phyloP scores from a whole-genome alignment of 2,888 invertebrate species.

The Vanessa cardui region DNA sequence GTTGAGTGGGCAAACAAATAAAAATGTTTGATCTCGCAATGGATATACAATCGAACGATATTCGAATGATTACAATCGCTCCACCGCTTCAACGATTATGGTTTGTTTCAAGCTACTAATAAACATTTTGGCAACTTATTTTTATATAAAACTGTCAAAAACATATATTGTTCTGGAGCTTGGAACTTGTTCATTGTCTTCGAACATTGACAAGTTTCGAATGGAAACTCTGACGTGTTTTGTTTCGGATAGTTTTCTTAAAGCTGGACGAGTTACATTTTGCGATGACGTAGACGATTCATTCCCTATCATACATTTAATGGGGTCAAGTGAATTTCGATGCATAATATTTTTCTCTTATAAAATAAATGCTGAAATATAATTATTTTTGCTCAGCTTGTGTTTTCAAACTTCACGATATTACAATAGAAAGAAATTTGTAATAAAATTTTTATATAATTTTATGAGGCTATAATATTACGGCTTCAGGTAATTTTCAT shows the following conservation, averaged over 20 bases:
- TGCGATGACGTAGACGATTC: constrained; percentile 38
- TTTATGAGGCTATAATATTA: constrained; percentile 22
- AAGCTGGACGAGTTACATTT: constrained; percentile 37
- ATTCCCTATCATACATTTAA: constrained; percentile 29
- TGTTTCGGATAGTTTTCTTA: constrained; percentile 35
- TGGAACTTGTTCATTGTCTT: constrained; percentile 26
- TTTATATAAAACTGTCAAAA: constrained; percentile 40
- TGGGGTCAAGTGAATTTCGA: constrained; percentile 37
- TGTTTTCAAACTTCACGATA: constrained; percentile 16
- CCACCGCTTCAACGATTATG: constrained; percentile 53
- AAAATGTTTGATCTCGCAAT: constrained; percentile 77
- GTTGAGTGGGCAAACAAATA: constrained; percentile 78
- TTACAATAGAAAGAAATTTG: constrained; percentile 23
- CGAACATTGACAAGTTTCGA: constrained; percentile 41
- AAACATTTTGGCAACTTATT: constrained; percentile 28
- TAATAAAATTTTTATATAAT: constrained; percentile 18
- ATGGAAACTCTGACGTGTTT: constrained; percentile 33
- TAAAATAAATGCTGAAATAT: constrained; percentile 19
- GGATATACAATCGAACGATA: constrained; percentile 70
- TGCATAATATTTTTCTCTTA: constrained; percentile 23
- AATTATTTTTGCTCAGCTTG: constrained; percentile 23
- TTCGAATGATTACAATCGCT: constrained; percentile 70
- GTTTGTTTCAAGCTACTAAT: constrained; percentile 43
- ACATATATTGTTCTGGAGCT: constrained; percentile 31
- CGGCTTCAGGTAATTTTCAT: constrained; percentile 27